Evolutionary conservation across 2,888 invertebrate species (phyloP).

Genomic region (Tenthredo notha): DNA sequence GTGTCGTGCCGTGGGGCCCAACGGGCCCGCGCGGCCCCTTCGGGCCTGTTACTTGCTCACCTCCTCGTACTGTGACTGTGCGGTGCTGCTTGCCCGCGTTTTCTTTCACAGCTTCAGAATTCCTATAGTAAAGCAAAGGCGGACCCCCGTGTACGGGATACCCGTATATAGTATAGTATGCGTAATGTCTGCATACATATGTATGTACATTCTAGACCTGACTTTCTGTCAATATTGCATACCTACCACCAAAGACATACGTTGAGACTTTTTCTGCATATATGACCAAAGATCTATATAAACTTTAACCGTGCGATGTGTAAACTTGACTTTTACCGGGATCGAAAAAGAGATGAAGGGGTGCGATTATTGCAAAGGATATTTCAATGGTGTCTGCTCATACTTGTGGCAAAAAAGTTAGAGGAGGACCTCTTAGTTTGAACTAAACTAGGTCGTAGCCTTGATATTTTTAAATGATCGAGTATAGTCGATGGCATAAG

Average conservation of each 20-base stretch:
- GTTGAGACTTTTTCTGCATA: not conserved
- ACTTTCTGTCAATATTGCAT: conserved; percentile 40
- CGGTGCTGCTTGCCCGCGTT: conserved; percentile 36
- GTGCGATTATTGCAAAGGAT: not conserved
- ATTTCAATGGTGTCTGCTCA: not conserved
- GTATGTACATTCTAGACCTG: conserved; percentile 19
- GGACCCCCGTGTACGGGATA: not conserved
- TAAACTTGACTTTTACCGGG: not conserved
- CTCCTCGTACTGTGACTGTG: conserved; percentile 22
- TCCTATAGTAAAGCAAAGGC: conserved; percentile 26
- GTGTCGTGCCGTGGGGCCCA: conserved; percentile 75
- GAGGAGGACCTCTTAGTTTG: not conserved
- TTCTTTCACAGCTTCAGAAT: conserved; percentile 37
- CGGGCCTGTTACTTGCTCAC: conserved; percentile 52
- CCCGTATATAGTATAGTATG: not conserved
- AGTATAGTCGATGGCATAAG: not conserved
- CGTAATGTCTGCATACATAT: not conserved
- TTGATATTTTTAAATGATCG: conserved; percentile 11
- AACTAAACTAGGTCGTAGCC: conserved; percentile 31
- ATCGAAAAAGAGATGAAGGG: not conserved
- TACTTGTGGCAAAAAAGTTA: not conserved
- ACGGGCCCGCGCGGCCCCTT: conserved; percentile 69
- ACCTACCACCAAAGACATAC: not conserved
- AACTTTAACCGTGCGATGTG: not conserved
- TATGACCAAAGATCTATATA: not conserved